Conservation (phyloP, 2,797 vertebrate species). For the Chrysocyon brachyurus region DNA sequence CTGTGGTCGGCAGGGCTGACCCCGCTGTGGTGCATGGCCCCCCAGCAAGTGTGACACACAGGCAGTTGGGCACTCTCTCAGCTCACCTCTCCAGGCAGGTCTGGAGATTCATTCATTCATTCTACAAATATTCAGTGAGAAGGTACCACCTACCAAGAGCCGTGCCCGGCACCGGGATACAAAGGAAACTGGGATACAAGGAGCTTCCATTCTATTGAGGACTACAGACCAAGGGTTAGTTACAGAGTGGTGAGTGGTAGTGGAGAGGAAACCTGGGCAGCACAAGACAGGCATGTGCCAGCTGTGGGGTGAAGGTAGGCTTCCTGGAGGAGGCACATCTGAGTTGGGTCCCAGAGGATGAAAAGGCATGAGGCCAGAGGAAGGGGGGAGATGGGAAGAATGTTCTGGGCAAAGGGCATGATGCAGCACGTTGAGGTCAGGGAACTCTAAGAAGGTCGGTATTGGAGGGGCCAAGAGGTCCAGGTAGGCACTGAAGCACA, state of each 20-base stretch:
- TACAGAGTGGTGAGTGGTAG: accelerated
- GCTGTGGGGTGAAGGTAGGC: background rate
- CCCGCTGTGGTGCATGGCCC: background rate
- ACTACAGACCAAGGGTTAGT: background rate
- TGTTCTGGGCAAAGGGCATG: background rate
- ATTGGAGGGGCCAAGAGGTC: background rate
- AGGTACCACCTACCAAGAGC: background rate
- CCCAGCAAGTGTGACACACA: accelerated
- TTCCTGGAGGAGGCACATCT: background rate
- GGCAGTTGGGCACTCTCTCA: background rate
- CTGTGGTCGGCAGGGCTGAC: background rate
- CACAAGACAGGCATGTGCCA: accelerated
- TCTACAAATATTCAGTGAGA: background rate
- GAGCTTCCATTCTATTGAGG: background rate
- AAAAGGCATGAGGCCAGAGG: background rate
- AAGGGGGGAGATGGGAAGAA: background rate
- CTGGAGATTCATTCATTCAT: background rate
- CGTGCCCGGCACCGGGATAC: background rate
- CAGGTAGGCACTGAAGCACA: background rate
- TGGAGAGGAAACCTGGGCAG: background rate
- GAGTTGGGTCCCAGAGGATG: background rate
- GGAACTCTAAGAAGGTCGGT: accelerated
- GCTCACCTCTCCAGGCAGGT: background rate
- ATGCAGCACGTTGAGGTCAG: accelerated
- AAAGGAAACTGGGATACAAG: background rate